Evolutionary conservation across 1,140 invertebrate species (phyloP), one percentile per base, ranked within the genome.

Genomic region (Nebria ingens): DNA sequence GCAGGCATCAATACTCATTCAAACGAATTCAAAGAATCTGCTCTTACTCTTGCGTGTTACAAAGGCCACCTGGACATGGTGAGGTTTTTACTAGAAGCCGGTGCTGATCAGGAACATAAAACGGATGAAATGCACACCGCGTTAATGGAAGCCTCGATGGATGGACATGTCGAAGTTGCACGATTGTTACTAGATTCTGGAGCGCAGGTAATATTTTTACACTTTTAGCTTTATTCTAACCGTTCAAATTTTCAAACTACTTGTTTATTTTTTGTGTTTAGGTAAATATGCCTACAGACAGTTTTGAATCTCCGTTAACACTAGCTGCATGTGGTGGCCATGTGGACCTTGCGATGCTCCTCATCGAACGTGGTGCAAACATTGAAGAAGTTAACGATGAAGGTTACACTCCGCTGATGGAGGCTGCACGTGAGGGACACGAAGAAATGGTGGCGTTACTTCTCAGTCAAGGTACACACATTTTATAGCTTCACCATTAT

Each of bases 121-220:
- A 97, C 95, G 0, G 95, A 99, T 73, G 97, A 99, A 76, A 97
- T 99, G 94, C 96, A 99, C 73, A 98, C 96, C 1, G 96, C 97
- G 20, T 75, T 99, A 1, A 98, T 99, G 95, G 97, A 99, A 74
- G 96, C 97, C 19, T 97, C 93, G 22, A 99, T 99, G 96, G 97
- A 99, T 76, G 97, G 97, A 1, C 96, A 99, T 72, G 85, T 98
- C 0, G 93, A 98, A 73, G 95, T 98, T 20, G 93, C 93, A 2
- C 73, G 92, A 40, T 76, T 97, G 52, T 75, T 99, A 22, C 73
- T 98, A 12, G 92, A 97, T 75, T 95, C 91, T n/a, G 95, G 93
- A 55, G 96, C 97, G 34, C 93, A 98, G 79, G 88, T 90, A n/a
- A n/a, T n/a, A 49, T 59, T n/a, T 19, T 25, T 29, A 45, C 25